Evolutionary conservation across 2,113 vertebrate species (phyloP).

Genomic region (Pluvianellus socialis): DNA sequence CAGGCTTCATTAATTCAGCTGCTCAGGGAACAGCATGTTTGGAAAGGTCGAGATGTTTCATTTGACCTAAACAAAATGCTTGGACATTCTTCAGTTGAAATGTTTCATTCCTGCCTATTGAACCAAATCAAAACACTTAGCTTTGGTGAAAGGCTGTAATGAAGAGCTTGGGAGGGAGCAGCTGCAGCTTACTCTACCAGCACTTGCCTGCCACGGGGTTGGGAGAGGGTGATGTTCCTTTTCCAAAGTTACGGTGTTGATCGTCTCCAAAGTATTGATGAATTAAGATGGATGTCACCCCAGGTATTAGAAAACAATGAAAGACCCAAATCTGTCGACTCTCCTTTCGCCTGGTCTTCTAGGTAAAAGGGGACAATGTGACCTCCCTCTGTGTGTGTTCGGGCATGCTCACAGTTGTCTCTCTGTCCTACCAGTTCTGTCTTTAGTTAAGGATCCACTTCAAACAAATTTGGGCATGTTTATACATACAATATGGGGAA

Average conservation of each 20-base stretch:
- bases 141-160: background rate
- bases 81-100: background rate
- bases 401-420: background rate
- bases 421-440: background rate
- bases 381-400: background rate
- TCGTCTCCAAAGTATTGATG: background rate
- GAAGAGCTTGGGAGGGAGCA: background rate
- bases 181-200: background rate
- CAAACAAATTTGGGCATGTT: background rate
- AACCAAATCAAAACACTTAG: slow-evolving; percentile 23
- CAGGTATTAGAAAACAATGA: background rate
- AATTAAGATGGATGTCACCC: background rate
- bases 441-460: background rate
- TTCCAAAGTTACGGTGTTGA: background rate
- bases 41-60: slow-evolving; percentile 24
- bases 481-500: accelerated
- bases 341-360: background rate
- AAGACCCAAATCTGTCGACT: background rate
- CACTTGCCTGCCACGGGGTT: background rate
- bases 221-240: background rate
- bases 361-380: background rate
- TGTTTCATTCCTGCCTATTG: slow-evolving; percentile 8
- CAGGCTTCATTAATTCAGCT: slow-evolving; percentile 41
- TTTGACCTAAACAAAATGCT: slow-evolving; percentile 40
- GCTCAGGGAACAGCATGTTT: accelerated